Evolutionary conservation across 2,797 vertebrate species (phyloP), one percentile per base, ranked within the genome.

Genomic region (Galagoides demidoff): DNA sequence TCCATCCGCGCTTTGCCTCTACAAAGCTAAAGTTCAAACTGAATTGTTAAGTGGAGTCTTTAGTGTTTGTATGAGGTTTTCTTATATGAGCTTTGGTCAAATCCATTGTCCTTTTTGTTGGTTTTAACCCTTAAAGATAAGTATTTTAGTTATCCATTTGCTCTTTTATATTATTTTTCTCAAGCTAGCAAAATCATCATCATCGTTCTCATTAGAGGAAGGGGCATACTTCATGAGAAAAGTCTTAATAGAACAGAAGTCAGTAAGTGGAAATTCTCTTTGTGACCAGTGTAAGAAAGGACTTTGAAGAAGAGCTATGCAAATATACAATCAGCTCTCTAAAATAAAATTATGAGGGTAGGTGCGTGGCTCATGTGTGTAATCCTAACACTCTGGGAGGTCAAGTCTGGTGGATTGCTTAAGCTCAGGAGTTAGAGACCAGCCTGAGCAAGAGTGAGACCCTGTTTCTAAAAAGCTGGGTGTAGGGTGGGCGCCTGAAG

Each of bases 41-140:
- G 59, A 71, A 49, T 81, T 96, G 39, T 88, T 77, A 94, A 94
- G 29, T 83, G 11, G 17, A 61, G 9, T 93, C 78, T 88, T 92
- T 94, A 45, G 34, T 59, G 57, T 59, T 85, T 89, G 9, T 49
- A 29, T 89, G 59, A 91, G 29, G 6, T 76, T 92, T 93, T 73
- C 66, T 49, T 68, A 63, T 77, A n/a, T 84, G 45, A 61, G 22
- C 90, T 94, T 87, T 64, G 17, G 63, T 76, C 25, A 79, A n/a
- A 55, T 74, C 74, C 8, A 59, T 63, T 39, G 2, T 66, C 6
- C 7, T 77, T 95, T 79, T 84, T 79, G 79, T 49, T 89, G 13
- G 37, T 57, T 64, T 79, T 25, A 78, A 17, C 20, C 25, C 73
- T 81, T 79, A 86, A 14, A 93, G 55, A 19, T 82, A 76, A 31